Base-by-base conservation (phyloP, 1,140 invertebrate genomes). In the Nixonia krombeini region DNA sequence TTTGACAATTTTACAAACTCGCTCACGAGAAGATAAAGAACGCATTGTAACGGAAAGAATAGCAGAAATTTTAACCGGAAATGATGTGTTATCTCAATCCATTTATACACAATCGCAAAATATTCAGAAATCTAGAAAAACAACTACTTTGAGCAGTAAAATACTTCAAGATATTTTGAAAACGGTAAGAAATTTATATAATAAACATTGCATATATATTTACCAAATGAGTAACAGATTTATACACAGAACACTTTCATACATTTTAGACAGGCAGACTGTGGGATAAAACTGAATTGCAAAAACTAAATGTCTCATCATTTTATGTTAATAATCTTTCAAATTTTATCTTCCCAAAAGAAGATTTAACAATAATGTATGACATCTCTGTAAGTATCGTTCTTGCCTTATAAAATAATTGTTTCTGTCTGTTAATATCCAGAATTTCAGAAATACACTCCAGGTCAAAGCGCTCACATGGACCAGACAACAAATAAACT, bases 41-140 rank as follows among this genome's bases (percentile, higher is more conserved):
- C 73, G 76, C 25, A 72, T 86, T n/a, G 70, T 87, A 51, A 79
- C 84, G 49, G 86, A 87, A 63, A 87, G 75, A 79, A 85, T 86
- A 53, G 81, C 80, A 38, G 78, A 82, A 31, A 67, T 85, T 57
- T 61, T 87, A 40, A 77, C 85, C 23, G 79, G 72, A 29, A 74
- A 76, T 45, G 77, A 80, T 50, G 61, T 61, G 13, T 41, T 78
- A 38, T 80, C 75, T 41, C 79, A 82, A 74, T 38, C 16, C 17
- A n/a, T 28, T 10, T 41, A 12, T 12, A 12, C 62, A 42, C 21
- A 45, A 42, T 37, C 10, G 38, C 7, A 61, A 45, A 40, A 4
- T 4, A 2, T 35, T 38, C 10, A 2, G 8, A 56, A 4, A 18
- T 15, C 13, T 12, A 16, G 44, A 50, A 67, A 72, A 37, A 53